Base-by-base conservation (phyloP, 2,888 invertebrate species). In the Caenorhabditis angaria region DNA sequence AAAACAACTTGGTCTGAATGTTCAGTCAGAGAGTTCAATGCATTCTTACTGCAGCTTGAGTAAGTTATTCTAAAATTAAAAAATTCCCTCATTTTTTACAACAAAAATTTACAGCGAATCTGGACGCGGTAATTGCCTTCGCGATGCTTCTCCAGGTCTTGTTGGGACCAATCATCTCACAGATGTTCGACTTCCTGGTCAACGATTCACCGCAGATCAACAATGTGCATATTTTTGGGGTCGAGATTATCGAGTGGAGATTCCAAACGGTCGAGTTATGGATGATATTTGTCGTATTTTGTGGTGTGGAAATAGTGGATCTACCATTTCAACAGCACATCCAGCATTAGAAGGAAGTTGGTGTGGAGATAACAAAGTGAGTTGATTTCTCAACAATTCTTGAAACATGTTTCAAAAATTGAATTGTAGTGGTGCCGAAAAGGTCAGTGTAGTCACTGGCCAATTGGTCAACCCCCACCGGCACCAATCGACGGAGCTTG, bases 161-260 rank as follows among this genome's bases (percentile, higher is more conserved):
- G 63, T 75, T 3, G 66, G 78, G 0, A 77, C 81, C 20, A 86
- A 87, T 58, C 86, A 87, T 64, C 66, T 82, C 27, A 73, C 63
- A 51, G 87, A 77, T 28, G 29, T 12, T 57, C 59, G 70, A 8
- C 64, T 85, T 6, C 87, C 87, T 0, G 87, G 87, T 0, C 87
- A 88, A 62, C 62, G 87, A 47, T 81, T 85, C 71, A 87, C 86
- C 4, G 85, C 84, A 14, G 87, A 87, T 56, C 85, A 87, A 61
- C 87, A 87, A 69, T 87, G 87, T 59, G 82, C 86, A 10, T 87
- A 86, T 65, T 87, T 87, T 64, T 88, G 87, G 86, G 87, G 87
- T 6, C 65, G 84, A n/a, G 87, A 86, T 18, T 87, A 84, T 67
- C 78, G 77, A 58, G 82, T 82, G 8, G 87, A 87, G 69, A 85